phyloP scores from a whole-genome alignment of 2,113 vertebrate species.

The Zosterops japonicus region DNA sequence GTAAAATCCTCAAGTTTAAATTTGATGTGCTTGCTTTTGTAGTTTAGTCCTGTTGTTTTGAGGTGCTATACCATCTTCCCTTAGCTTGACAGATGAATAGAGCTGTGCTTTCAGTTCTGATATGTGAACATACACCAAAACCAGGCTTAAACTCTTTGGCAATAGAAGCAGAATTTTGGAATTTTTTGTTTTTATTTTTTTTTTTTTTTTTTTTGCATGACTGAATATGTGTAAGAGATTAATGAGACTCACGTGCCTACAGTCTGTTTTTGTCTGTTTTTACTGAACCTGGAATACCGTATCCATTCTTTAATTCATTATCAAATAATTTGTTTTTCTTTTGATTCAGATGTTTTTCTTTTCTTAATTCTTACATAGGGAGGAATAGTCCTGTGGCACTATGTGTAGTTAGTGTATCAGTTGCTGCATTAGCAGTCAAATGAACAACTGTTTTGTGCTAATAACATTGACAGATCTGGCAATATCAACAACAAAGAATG shows the following conservation, averaged over 20 bases:
- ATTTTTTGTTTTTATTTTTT: not conserved
- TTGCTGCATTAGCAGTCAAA: not conserved
- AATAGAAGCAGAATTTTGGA: not conserved
- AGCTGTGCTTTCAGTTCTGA: not conserved
- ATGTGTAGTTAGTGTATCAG: not conserved
- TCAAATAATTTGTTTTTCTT: not conserved
- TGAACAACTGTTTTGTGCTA: not conserved
- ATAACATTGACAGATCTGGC: not conserved
- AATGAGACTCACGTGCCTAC: not conserved
- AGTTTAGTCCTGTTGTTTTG: not conserved
- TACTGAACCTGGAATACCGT: not conserved
- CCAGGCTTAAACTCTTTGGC: not conserved
- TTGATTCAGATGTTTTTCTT: not conserved
- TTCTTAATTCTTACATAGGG: not conserved
- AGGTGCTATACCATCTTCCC: not conserved
- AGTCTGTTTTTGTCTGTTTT: not conserved
- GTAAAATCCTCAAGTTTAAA: not conserved
- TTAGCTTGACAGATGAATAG: not conserved
- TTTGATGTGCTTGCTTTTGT: not conserved
- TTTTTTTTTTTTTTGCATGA: fast-evolving
- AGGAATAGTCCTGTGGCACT: fast-evolving
- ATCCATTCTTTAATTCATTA: not conserved
- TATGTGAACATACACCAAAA: not conserved
- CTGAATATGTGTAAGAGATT: not conserved
- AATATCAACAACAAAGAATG: not conserved